A percentile compares a stretch with the other conserved stretches of the same genome.
Evolutionary conservation across 2,888 invertebrate species (phyloP).

Genomic region (Scotopteryx bipunctaria): DNA sequence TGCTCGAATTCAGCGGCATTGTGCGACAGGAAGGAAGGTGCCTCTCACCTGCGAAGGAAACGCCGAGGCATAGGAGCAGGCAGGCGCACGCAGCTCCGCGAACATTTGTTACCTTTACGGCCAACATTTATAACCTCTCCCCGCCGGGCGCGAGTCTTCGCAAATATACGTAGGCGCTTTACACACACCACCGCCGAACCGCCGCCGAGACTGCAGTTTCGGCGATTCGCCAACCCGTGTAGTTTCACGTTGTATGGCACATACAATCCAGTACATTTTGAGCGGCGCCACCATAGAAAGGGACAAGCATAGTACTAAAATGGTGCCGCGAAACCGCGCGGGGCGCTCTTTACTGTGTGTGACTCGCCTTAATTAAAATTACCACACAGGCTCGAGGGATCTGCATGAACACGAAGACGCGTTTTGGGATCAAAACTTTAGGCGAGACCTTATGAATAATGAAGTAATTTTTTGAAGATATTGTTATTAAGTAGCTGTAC

Average conservation of each 20-base stretch:
- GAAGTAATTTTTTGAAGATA: not conserved
- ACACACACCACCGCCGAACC: too few relatives aligned
- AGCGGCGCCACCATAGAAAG: too few relatives aligned
- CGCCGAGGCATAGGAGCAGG: conserved; percentile 35
- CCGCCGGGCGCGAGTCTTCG: conserved; percentile 59
- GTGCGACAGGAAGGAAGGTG: conserved; percentile 65
- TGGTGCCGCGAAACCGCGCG: too few relatives aligned
- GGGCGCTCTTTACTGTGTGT: too few relatives aligned
- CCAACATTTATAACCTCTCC: conserved; percentile 68
- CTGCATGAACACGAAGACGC: conserved; percentile 58
- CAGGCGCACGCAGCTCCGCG: conserved; percentile 39
- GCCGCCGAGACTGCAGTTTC: too few relatives aligned
- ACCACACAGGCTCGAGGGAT: conserved; percentile 65
- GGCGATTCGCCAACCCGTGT: too few relatives aligned
- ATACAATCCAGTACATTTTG: too few relatives aligned
- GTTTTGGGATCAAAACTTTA: conserved; percentile 60
- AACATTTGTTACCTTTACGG: conserved; percentile 74
- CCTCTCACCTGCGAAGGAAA: conserved; percentile 53
- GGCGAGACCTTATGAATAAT: conserved; percentile 40
- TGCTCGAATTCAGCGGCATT: conserved; percentile 51
- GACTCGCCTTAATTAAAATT: conserved; percentile 82
- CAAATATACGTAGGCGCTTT: too few relatives aligned
- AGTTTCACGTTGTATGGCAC: too few relatives aligned
- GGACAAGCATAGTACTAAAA: too few relatives aligned
- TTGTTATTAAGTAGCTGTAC: not conserved